These are phyloP conservation scores for Xyrauchen texanus DNA, from an alignment of 2,113 vertebrate species.

Conservation along the genomic window DNA sequence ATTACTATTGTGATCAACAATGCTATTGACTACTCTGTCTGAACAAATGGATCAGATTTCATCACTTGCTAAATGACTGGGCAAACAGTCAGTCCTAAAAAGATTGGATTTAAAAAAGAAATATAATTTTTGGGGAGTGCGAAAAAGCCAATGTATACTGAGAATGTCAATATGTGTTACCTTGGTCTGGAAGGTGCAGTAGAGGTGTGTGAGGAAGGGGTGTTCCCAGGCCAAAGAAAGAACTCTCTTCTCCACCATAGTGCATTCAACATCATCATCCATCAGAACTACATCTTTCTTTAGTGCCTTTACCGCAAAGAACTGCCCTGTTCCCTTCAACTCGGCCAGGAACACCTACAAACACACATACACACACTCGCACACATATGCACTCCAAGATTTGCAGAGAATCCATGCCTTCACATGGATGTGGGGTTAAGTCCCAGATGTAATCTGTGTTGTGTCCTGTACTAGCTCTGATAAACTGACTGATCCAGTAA, in stretches of 20 bases:
- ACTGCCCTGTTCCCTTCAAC: constrained; percentile 82
- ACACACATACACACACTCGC: background rate
- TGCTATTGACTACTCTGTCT: no score
- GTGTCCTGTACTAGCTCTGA: no score
- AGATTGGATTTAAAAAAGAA: no score
- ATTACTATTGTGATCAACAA: no score
- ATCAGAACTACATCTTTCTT: constrained; percentile 98
- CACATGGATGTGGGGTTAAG: no score
- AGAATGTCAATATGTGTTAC: constrained; percentile 63
- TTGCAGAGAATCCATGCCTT: no score
- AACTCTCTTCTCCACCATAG: constrained; percentile 93
- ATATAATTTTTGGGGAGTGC: background rate
- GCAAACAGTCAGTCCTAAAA: no score
- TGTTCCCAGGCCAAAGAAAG: constrained; percentile 95
- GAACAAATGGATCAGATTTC: no score
- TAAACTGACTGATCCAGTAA: no score
- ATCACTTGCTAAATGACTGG: no score
- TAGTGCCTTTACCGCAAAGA: constrained; percentile 91
- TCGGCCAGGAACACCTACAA: constrained; percentile 91
- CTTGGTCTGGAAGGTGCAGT: constrained; percentile 97
- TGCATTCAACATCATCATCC: constrained; percentile 96
- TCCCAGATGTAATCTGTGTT: background rate
- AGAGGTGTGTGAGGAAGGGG: constrained; percentile 93
- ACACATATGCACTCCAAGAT: no score
- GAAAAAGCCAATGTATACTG: background rate